Percentiles rank a stretch among this genome's conserved stretches.
Evolutionary conservation across 2,113 vertebrate genomes (phyloP).

Genomic region (Etheostoma spectabile): DNA sequence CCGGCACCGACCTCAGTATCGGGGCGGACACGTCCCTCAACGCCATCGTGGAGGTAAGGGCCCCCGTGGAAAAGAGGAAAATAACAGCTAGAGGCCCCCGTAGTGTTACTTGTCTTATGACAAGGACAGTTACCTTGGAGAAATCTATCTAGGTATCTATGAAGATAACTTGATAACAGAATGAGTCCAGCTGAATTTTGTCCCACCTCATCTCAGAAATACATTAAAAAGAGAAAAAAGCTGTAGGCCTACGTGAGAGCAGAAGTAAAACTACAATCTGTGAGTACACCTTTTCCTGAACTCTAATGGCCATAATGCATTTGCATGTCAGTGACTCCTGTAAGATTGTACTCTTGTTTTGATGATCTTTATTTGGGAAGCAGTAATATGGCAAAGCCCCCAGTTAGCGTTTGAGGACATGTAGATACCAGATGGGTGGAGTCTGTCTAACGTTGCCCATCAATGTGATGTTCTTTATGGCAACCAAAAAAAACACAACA

Average conservation of each 20-base stretch:
- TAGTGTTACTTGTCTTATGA: background rate
- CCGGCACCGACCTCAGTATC: slow-evolving; percentile 91
- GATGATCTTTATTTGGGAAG: slow-evolving; percentile 1
- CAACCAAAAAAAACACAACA: no score
- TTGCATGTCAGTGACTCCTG: slow-evolving; percentile 24
- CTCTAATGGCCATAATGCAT: background rate
- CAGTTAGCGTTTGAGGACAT: background rate
- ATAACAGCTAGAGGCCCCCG: background rate
- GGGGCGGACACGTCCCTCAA: slow-evolving; percentile 92
- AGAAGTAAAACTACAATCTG: slow-evolving; percentile 14
- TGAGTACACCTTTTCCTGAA: slow-evolving; percentile 16
- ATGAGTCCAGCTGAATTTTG: background rate
- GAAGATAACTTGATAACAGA: background rate
- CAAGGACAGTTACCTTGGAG: background rate
- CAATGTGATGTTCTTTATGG: no score
- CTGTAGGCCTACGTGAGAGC: background rate
- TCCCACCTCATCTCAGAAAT: slow-evolving; percentile 1
- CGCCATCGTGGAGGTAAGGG: slow-evolving; percentile 92
- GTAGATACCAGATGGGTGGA: background rate
- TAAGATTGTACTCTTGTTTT: background rate
- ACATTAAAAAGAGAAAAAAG: no score
- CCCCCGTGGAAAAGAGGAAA: background rate
- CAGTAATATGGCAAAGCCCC: background rate
- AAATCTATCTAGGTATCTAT: background rate
- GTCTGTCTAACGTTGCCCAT: background rate